Base-by-base conservation (phyloP, 2,888 invertebrate species). In the Cryptus viduatorius region DNA sequence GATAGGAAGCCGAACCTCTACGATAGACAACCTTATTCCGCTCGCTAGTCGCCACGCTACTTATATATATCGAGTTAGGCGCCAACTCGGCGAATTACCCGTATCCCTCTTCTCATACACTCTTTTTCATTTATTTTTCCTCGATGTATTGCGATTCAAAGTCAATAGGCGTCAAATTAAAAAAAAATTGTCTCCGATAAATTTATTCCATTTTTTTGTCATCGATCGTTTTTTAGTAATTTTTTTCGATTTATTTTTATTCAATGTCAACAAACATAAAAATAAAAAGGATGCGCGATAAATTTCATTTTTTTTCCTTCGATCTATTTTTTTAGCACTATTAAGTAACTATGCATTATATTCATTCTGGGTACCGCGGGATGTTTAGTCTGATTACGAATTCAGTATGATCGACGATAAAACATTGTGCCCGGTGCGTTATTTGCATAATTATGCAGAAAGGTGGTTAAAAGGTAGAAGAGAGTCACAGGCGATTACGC, bases 1-100 rank as follows among this genome's bases (percentile, higher is more conserved):
- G 42, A 72, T 59, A 72, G 71, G 16, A 56, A 56, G 56, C 56
- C 56, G 37, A 56, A 53, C 56, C 37, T 19, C 56, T 31, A 16
- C 37, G 44, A 67, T 67, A 31, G 53, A 29, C 37, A 31, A 53
- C 16, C 53, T 14, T 42, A 8, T 29, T 46, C 48, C 73, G 46
- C 31, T 48, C 14, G 24, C 48, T 61, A 61, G 44, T 59, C n/a
- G 31, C 12, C 37, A 24, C 59, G 37, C 56, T 56, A 56, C 53
- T 53, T 65, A 50, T 75, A 19, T 75, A 24, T 44, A 65, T 76
- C 65, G 65, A 76, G 53, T 76, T 76, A 37, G 37, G 37, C 19
- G 46, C 65, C 65, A 37, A 65, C 12, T 37, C 42, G 37, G 42
- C 8, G 42, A 76, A 65, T 76, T 76, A 64, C 56, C 71, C 12